Conservation (phyloP, 92 coral and sea anemone genomes). For the Pocillopora grandis region DNA sequence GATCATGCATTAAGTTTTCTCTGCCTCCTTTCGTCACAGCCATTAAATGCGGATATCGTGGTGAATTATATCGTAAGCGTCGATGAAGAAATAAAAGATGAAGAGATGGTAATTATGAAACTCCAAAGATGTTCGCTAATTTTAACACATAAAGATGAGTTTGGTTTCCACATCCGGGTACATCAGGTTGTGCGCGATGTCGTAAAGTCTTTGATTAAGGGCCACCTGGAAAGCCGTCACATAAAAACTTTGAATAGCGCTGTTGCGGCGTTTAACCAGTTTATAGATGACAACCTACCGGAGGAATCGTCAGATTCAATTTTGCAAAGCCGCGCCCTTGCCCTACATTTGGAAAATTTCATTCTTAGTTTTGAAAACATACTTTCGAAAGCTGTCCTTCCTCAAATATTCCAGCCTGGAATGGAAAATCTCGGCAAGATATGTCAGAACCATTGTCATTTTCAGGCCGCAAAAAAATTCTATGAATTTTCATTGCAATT, state of each 20-base stretch:
- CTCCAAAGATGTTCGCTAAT: constrained; percentile 44
- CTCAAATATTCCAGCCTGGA: not conserved
- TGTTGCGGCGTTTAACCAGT: no score
- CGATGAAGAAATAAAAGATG: constrained; percentile 11
- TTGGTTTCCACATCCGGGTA: constrained; percentile 6
- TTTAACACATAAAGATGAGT: constrained; percentile 7
- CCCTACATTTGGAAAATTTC: no score
- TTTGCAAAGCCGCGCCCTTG: no score
- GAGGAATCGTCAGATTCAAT: no score
- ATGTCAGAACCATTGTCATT: not conserved
- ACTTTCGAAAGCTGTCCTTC: no score
- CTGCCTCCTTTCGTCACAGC: not conserved
- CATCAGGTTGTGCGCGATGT: constrained; percentile 44
- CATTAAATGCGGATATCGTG: not conserved
- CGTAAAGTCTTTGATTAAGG: not conserved
- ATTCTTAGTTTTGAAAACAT: no score
- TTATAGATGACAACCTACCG: no score
- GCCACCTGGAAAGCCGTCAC: no score
- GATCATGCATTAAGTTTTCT: not conserved
- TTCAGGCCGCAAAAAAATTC: not conserved
- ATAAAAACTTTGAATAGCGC: no score
- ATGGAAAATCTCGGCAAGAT: not conserved
- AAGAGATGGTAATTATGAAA: constrained; percentile 24
- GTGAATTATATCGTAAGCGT: not conserved
- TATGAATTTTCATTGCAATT: not conserved